These are phyloP conservation scores for Thunnus thynnus DNA, from an alignment of 2,113 vertebrate genomes.

Conservation along the genomic window DNA sequence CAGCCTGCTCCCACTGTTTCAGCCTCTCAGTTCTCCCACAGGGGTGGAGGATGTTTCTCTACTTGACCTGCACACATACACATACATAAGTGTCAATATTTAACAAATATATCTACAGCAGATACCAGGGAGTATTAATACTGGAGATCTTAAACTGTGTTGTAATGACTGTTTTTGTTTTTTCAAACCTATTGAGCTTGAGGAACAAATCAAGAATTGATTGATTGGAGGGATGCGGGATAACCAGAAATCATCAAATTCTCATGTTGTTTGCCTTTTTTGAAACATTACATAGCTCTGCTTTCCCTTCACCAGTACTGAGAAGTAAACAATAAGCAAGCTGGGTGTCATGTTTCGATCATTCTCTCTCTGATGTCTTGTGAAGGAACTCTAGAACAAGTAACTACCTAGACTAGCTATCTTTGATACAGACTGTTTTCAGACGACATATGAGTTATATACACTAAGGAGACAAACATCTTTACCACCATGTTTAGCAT, in stretches of 20 bases:
- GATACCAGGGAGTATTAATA: slow-evolving; percentile 36
- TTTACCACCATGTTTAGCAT: slow-evolving; percentile 76
- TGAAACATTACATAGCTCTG: slow-evolving; percentile 21
- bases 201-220: slow-evolving; percentile 22
- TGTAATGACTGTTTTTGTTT: slow-evolving; percentile 19
- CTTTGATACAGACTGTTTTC: slow-evolving; percentile 58
- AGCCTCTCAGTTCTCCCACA: slow-evolving; percentile 24
- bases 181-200: slow-evolving; percentile 31
- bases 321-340: slow-evolving; percentile 16
- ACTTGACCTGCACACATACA: slow-evolving; percentile 27
- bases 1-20: slow-evolving; percentile 16
- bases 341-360: slow-evolving; percentile 3
- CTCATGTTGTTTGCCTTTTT: slow-evolving; percentile 47
- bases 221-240: neutral
- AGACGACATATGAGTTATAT: slow-evolving; percentile 29
- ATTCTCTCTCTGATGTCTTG: slow-evolving; percentile 11
- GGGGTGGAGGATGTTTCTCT: slow-evolving; percentile 2
- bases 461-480: slow-evolving; percentile 36
- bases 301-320: slow-evolving; percentile 20
- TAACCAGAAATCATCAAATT: slow-evolving; percentile 5
- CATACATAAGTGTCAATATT: slow-evolving; percentile 15
- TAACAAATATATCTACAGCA: neutral
- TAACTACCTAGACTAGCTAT: slow-evolving; percentile 5
- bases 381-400: slow-evolving; percentile 28
- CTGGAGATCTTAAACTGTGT: slow-evolving; percentile 27